Evolutionary conservation across 2,888 invertebrate genomes (phyloP), one percentile per base, ranked within the genome.

Genomic region (Orthonychiurus folsomi): DNA sequence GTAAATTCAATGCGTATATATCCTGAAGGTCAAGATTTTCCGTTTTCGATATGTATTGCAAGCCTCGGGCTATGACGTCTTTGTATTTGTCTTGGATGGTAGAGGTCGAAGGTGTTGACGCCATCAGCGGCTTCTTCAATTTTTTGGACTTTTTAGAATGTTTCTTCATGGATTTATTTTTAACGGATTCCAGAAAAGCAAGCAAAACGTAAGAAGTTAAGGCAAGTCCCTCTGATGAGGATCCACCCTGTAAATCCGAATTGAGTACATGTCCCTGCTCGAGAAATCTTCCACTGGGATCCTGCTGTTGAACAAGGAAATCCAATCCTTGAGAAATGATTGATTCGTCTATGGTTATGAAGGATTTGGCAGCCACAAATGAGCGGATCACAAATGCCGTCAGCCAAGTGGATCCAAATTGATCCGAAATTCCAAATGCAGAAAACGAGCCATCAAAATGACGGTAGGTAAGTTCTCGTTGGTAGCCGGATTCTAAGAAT

Each of bases 391-490:
- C 89, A 75, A 92, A 92, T 0, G 92, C 90, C 1, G 92, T 91
- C 64, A 93, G 78, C 94, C 94, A 89, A 67, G 92, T 84, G 76
- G 93, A 83, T 75, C 91, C 82, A 74, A 80, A 78, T 71, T 82
- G 74, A 79, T 87, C 83, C 71, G 83, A 75, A 73, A 83, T 78
- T 23, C 90, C 91, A 75, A 92, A 92, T 71, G 92, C 83, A 78
- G 89, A 84, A 77, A 94, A 97, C 0, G 94, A 94, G 0, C 94
- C 93, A 76, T 95, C 94, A 0, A 79, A 75, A 65, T 88, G 85
- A 62, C 86, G 84, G 77, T 89, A 97, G 1, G 88, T 90, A 75
- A 96, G 81, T 75, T 97, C 85, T 65, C 90, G 84, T 75, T 97
- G 96, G 77, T 94, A 96, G 2, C 93, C 93, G 21, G 84, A 80